Percentiles rank a stretch among this genome's conserved stretches.
phyloP scores from a whole-genome alignment of 2,888 invertebrate species.

The Ichneumon xanthorius region DNA sequence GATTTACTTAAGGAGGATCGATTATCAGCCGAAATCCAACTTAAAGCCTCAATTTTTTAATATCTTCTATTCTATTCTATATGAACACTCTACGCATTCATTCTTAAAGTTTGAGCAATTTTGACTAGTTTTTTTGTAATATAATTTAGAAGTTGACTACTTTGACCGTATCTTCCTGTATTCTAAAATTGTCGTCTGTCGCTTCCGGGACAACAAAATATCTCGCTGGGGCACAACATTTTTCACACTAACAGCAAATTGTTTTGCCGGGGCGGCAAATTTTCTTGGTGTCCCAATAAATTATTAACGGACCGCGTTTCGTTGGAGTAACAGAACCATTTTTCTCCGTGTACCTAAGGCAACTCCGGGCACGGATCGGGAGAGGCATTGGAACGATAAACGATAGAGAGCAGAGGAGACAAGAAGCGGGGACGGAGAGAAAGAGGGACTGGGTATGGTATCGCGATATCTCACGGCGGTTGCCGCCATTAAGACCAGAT shows the following conservation, averaged over 20 bases:
- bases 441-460: slow-evolving; percentile 48
- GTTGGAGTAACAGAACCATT: background rate
- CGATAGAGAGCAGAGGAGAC: slow-evolving; percentile 50
- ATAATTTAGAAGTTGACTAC: too few species aligned
- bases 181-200: too few species aligned
- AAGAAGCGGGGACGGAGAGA: slow-evolving; percentile 41
- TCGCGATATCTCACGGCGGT: slow-evolving; percentile 77
- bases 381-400: slow-evolving; percentile 43
- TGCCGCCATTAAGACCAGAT: slow-evolving; percentile 79
- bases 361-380: background rate
- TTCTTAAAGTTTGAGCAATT: too few species aligned
- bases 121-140: too few species aligned
- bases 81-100: too few species aligned
- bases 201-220: too few species aligned
- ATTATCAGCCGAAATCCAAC: too few species aligned
- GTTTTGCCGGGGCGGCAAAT: background rate
- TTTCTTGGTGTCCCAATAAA: background rate
- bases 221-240: background rate
- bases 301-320: background rate
- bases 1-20: background rate
- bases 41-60: too few species aligned
- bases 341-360: background rate
- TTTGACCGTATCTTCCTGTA: too few species aligned
- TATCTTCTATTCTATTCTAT: too few species aligned
- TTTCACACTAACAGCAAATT: background rate